Conservation (phyloP, 2,113 vertebrate genomes). For the Podarcis raffonei region DNA sequence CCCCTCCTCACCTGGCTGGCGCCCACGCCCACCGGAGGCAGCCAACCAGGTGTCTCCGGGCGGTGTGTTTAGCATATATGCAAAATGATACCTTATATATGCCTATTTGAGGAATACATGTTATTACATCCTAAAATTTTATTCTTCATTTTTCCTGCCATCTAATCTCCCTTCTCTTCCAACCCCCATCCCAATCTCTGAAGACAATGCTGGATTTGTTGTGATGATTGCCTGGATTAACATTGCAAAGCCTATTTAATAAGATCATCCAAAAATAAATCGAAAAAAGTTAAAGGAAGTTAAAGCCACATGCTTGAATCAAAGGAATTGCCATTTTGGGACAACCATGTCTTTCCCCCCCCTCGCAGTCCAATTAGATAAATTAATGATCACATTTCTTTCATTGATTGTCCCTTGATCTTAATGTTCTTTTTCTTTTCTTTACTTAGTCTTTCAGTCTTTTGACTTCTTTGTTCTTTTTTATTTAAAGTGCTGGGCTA, state of each 20-base stretch:
- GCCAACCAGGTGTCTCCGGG: too few species aligned
- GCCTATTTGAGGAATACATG: not conserved
- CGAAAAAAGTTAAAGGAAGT: slow-evolving; percentile 25
- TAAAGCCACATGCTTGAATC: slow-evolving; percentile 5
- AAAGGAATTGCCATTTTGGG: slow-evolving; percentile 20
- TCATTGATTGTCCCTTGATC: slow-evolving; percentile 49
- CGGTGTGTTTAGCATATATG: too few species aligned
- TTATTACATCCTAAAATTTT: not conserved
- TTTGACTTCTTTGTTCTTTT: slow-evolving; percentile 46
- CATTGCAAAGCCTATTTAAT: slow-evolving; percentile 35
- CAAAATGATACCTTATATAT: not conserved
- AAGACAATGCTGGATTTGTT: slow-evolving; percentile 5
- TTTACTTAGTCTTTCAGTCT: slow-evolving; percentile 15
- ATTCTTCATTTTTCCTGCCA: not conserved
- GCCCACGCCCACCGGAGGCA: too few species aligned
- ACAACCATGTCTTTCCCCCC: slow-evolving; percentile 25
- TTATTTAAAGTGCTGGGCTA: slow-evolving; percentile 25
- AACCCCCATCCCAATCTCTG: slow-evolving; percentile 2
- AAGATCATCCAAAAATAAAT: slow-evolving; percentile 34
- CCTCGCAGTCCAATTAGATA: slow-evolving; percentile 53
- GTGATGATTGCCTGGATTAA: slow-evolving; percentile 50
- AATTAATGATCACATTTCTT: slow-evolving; percentile 19
- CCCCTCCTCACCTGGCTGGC: too few species aligned
- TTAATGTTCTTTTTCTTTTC: slow-evolving; percentile 44
- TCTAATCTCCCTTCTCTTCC: slow-evolving; percentile 3